These are phyloP conservation scores for Hydriomena furcata DNA, from an alignment of 2,888 invertebrate species.

Conservation along the genomic window DNA sequence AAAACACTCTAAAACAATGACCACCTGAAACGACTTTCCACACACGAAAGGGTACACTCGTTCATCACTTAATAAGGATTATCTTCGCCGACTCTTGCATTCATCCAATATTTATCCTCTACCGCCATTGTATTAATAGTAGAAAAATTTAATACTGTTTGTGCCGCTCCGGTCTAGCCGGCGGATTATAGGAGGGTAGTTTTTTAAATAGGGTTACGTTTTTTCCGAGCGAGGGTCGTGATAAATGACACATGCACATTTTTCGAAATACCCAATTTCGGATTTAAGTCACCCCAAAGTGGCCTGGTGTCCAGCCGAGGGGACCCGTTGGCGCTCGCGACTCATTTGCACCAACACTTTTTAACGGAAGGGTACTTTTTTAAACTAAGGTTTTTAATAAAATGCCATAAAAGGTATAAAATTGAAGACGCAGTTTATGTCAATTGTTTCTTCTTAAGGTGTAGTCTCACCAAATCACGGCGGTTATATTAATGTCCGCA, in stretches of 20 bases:
- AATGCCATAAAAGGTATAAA: background rate
- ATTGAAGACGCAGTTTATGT: too few species aligned
- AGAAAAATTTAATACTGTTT: constrained; percentile 81
- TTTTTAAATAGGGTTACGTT: constrained; percentile 82
- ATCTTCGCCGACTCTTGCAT: constrained; percentile 56
- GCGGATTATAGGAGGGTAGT: constrained; percentile 77
- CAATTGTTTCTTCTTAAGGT: too few species aligned
- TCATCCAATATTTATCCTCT: constrained; percentile 79
- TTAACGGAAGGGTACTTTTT: constrained; percentile 42
- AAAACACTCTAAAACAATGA: background rate
- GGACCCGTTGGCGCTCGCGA: constrained; percentile 53
- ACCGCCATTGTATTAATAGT: constrained; percentile 76
- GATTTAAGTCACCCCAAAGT: constrained; percentile 85
- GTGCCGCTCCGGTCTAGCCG: constrained; percentile 66
- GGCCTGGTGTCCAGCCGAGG: constrained; percentile 74
- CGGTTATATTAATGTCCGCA: background rate
- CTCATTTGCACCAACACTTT: constrained; percentile 71
- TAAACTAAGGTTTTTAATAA: background rate
- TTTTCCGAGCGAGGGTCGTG: constrained; percentile 78
- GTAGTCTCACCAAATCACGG: background rate
- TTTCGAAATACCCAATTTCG: constrained; percentile 85
- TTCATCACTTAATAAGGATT: constrained; percentile 73
- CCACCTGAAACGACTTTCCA: constrained; percentile 14
- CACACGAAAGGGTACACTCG: constrained; percentile 39
- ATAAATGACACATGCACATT: constrained; percentile 85